Evolutionary conservation across 2,113 vertebrate genomes (phyloP), one percentile per base, ranked within the genome.

Genomic region (Etheostoma cragini): DNA sequence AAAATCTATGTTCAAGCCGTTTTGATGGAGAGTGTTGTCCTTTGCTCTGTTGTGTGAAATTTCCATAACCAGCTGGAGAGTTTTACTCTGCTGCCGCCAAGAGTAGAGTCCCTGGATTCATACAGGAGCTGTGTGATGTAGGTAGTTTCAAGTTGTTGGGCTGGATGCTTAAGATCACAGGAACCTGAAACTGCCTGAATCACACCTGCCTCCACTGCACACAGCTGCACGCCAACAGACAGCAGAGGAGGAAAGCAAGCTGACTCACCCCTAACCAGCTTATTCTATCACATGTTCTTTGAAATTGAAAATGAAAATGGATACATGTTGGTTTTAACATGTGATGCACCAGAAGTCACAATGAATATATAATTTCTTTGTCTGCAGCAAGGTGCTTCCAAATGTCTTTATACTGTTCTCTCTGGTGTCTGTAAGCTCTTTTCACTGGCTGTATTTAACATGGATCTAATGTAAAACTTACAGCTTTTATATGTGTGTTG

Each of bases 101-200:
- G 12, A 26, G 16, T 8, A 3, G 5, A 69, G 16, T 24, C 42
- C 1, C 56, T 56, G 76, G 65, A 54, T 63, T 49, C 8, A 26
- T 33, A 35, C 60, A 19, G 65, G 81, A 61, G 95, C 87, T 93
- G 88, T 92, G 96, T 96, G 95, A 94, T 94, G 95, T 96, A 96
- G 95, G 96, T 97, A 96, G 96, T 96, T 96, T 96, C 95, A 94
- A 96, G 96, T 97, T 97, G 96, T 96, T 97, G 95, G 95, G 94
- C 93, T 95, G 93, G 84, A 91, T 72, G 81, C 91, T 95, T 94
- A 87, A 93, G 94, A 94, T 88, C 94, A 90, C 96, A 96, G 95
- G 93, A 89, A 96, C 96, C 94, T 96, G 88, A 93, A 96, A 97
- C 96, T 95, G 94, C 95, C 95, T 91, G 95, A 94, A 94, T 96